Base-by-base conservation (phyloP, 53 echinoderm and acorn worm species). In the Actinopyga echinites region DNA sequence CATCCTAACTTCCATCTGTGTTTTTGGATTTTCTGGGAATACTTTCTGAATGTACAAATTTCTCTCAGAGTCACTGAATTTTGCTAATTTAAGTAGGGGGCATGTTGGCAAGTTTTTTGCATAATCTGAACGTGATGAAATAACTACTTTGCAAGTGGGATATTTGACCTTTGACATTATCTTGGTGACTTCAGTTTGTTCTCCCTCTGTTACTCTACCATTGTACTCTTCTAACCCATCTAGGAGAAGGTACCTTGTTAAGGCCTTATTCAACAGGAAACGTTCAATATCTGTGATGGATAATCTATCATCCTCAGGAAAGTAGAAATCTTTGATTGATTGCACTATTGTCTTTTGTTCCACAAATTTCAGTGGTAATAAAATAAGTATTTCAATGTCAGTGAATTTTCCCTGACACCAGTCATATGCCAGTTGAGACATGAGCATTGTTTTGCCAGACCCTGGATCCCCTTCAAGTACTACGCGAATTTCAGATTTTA, bases 401-500 rank as follows among this genome's bases (percentile, higher is more conserved):
- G 11, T 30, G 20, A 67, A n/a, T n/a, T 33, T 36, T 36, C 67
- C 67, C 32, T n/a, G 36, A 67, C 67, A 31, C 67, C 67, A 67
- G 5, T 67, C 67, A 67, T 67, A 67, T 11, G 67, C 67, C 67
- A 67, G 33, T 10, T 67, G 67, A 36, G 67, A 67, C 8, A 37
- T 20, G 1, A 67, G 67, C 67, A 67, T 49, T 5, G 49, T 49
- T 49, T 49, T 49, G 17, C 49, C 49, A 49, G 49, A 49, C 5
- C 49, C 49, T 67, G 67, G 67, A 8, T 67, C 34, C 33, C 67
- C 67, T 36, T 67, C 67, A n/a, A 67, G 67, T 35, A 67, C n/a
- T 30, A 67, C 15, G 31, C 67, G 30, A 12, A 37, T 67, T 37
- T 67, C 34, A 19, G 31, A 20, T 67, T 67, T 67, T 15, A 67